phyloP scores from a whole-genome alignment of 2,888 invertebrate genomes.

The Rhodophaea formosa region DNA sequence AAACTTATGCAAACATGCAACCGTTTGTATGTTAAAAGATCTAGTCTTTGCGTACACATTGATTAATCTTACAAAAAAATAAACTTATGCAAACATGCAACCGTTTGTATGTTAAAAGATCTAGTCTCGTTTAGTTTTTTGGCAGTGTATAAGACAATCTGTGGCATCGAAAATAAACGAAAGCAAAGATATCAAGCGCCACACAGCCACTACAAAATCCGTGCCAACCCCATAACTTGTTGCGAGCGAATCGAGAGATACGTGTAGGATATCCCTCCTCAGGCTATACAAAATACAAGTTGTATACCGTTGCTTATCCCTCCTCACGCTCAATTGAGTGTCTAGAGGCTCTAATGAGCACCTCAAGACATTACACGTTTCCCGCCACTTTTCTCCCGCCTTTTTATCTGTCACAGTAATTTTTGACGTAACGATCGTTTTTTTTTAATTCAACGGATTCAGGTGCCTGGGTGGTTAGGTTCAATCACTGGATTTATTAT shows the following conservation, averaged over 20 bases:
- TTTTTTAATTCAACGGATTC: constrained; percentile 13
- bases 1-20: no score
- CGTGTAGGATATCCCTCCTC: neutral
- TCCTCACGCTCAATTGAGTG: constrained; percentile 31
- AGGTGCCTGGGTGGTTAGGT: neutral
- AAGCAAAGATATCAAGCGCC: neutral
- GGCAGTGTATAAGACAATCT: no score
- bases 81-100: no score
- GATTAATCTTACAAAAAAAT: no score
- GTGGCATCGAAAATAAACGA: no score
- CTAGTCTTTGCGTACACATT: no score
- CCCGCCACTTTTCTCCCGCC: constrained; percentile 7
- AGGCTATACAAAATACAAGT: constrained; percentile 6
- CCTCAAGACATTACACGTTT: constrained; percentile 20
- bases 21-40: no score
- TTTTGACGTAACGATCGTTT: constrained; percentile 16
- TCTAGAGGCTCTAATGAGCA: constrained; percentile 23
- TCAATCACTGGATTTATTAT: constrained; percentile 3
- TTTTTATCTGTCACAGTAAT: constrained; percentile 20
- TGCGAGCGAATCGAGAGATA: constrained; percentile 8
- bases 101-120: no score
- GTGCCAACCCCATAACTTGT: constrained; percentile 30
- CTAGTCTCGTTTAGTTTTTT: no score
- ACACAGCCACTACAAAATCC: constrained; percentile 29
- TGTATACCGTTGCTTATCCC: constrained; percentile 24